Conservation (phyloP, 2,888 invertebrate genomes). For the Cephus pygmeus region DNA sequence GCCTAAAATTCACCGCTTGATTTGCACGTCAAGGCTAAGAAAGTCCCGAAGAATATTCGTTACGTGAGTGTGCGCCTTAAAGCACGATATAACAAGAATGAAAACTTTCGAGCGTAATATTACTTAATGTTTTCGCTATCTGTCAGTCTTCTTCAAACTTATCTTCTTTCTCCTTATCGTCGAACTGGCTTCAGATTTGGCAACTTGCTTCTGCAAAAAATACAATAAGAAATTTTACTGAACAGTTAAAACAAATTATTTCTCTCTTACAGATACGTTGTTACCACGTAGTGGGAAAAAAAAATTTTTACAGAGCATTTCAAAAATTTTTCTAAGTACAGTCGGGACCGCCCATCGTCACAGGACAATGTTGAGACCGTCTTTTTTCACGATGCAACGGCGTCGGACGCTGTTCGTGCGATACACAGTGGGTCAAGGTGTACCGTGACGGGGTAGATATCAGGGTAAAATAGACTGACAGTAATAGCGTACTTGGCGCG, state of each 20-base stretch:
- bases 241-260: too few species aligned
- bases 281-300: too few species aligned
- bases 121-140: neutral
- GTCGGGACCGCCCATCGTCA: neutral
- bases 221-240: neutral
- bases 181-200: neutral
- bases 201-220: neutral
- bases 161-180: neutral
- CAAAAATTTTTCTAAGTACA: too few species aligned
- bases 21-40: neutral
- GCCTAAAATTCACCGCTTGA: neutral
- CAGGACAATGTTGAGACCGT: neutral
- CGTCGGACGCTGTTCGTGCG: neutral
- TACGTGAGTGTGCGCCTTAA: neutral
- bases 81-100: neutral
- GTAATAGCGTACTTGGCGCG: conserved; percentile 47
- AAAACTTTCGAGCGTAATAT: neutral
- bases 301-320: too few species aligned
- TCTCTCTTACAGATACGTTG: too few species aligned
- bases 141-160: neutral
- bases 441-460: conserved; percentile 29
- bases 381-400: neutral
- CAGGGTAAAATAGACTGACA: conserved; percentile 48
- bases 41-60: neutral
- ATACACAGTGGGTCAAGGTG: conserved; percentile 37